These are phyloP conservation scores for Erythrolamprus reginae DNA, from an alignment of 2,113 vertebrate species.

Conservation along the genomic window DNA sequence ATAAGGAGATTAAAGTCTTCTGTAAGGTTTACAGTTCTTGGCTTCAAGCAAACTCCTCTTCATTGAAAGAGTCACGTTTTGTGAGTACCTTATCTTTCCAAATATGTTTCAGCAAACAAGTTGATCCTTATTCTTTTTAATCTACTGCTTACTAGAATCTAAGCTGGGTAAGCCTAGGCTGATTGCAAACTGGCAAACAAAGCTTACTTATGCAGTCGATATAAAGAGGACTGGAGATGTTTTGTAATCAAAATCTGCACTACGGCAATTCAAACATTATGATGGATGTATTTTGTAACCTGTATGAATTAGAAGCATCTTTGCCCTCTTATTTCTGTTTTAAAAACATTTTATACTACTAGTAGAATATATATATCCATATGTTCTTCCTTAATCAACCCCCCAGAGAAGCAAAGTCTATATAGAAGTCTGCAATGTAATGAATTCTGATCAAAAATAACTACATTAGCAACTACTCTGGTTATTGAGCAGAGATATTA, in stretches of 20 bases:
- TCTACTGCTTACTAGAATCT: not conserved
- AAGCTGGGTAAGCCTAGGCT: not conserved
- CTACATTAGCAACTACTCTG: not conserved
- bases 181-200: not conserved
- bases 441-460: not conserved
- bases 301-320: not conserved
- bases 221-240: not conserved
- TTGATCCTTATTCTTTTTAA: not conserved
- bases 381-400: not conserved
- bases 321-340: not conserved
- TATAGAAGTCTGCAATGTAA: not conserved
- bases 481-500: not conserved
- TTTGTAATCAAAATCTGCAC: not conserved
- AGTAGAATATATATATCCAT: not conserved
- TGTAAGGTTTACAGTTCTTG: not conserved
- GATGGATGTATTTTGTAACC: not conserved
- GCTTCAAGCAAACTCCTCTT: not conserved
- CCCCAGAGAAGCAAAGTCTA: not conserved
- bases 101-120: not conserved
- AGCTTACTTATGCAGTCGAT: not conserved
- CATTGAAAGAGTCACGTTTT: not conserved
- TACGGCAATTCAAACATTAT: not conserved
- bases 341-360: not conserved
- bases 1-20: not conserved
- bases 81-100: not conserved